These are phyloP conservation scores for Pristionchus exspectatus DNA, from an alignment of 2,888 invertebrate species.

Conservation along the genomic window DNA sequence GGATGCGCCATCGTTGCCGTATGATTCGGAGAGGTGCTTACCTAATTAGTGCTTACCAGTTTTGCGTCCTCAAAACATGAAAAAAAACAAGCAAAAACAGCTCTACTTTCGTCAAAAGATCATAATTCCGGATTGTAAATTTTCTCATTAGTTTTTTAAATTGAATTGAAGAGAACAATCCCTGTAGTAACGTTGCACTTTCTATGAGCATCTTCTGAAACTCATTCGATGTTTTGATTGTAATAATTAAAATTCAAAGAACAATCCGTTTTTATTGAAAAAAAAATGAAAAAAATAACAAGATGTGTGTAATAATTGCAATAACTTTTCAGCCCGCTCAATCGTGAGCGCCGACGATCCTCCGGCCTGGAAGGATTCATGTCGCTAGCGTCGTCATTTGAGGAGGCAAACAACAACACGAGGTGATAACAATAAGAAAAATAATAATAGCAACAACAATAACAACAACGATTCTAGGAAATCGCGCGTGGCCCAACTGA, in stretches of 20 bases:
- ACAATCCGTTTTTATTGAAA: neutral
- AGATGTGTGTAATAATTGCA: no score
- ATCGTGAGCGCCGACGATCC: constrained; percentile 33
- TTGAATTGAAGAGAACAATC: no score
- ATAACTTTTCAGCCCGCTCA: neutral
- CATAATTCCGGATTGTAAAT: no score
- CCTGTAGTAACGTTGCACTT: neutral
- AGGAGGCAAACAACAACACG: constrained; percentile 32
- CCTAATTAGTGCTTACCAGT: no score
- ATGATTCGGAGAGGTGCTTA: no score
- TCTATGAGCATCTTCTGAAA: neutral
- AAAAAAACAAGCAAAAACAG: no score
- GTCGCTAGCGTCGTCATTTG: constrained; percentile 27
- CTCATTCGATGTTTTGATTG: neutral
- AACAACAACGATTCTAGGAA: neutral
- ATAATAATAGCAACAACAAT: neutral
- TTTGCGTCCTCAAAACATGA: no score
- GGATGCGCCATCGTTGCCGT: no score
- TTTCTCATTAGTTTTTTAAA: no score
- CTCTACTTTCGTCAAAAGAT: no score
- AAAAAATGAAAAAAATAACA: no score
- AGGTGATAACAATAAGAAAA: neutral
- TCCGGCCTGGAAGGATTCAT: constrained; percentile 51
- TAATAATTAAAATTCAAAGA: no score
- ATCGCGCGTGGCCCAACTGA: neutral